A percentile compares a stretch with the other conserved stretches of the same genome.
Evolutionary conservation across 2,888 invertebrate genomes (phyloP).

Genomic region (Melolontha melolontha): DNA sequence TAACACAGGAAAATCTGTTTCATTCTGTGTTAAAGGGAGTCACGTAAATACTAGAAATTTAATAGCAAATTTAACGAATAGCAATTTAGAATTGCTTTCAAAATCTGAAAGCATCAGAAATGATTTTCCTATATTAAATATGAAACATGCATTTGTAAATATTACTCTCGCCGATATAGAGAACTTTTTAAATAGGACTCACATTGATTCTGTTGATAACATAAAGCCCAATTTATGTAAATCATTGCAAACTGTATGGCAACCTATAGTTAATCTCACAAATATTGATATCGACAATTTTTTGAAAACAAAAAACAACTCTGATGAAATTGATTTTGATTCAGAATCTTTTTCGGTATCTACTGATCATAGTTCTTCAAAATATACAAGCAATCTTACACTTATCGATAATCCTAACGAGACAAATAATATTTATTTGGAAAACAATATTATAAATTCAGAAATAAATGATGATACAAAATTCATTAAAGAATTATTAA

Average conservation of each 20-base stretch:
- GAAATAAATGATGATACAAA: no score
- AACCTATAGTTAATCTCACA: not conserved
- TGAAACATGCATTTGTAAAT: not conserved
- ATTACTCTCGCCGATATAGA: not conserved
- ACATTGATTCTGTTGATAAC: not conserved
- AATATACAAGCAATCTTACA: not conserved
- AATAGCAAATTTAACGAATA: no score
- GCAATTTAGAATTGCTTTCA: no score
- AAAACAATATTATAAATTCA: no score
- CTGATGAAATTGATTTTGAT: not conserved
- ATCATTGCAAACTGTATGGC: not conserved
- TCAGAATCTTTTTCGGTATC: not conserved
- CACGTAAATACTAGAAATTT: not conserved
- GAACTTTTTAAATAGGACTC: not conserved
- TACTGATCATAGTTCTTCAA: not conserved
- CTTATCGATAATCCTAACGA: no score
- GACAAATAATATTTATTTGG: no score
- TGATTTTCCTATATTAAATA: no score
- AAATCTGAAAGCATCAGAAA: no score
- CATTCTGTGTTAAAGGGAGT: not conserved
- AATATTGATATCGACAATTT: constrained; percentile 5
- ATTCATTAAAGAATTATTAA: no score
- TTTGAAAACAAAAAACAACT: not conserved
- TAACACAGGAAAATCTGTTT: not conserved
- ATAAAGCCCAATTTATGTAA: not conserved